A percentile compares a stretch with the other conserved stretches of the same genome.
phyloP scores from a whole-genome alignment of 2,888 invertebrate genomes.

The Cerceris ruficornis region DNA sequence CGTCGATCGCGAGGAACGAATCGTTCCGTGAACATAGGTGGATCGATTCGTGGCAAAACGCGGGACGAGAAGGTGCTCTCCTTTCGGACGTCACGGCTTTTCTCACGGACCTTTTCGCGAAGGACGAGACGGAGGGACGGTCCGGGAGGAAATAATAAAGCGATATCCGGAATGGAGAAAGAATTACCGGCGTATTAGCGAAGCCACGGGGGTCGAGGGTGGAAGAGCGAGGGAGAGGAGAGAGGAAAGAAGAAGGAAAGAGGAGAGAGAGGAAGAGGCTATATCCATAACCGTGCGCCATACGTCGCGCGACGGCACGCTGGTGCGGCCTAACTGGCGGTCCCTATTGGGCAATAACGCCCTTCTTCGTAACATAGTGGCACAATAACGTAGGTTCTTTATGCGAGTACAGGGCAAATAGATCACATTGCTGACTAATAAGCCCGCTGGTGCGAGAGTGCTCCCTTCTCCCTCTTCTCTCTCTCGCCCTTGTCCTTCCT shows the following conservation, averaged over 20 bases:
- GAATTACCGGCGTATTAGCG: conserved; percentile 72
- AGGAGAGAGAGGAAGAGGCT: conserved; percentile 42
- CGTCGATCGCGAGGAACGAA: too few species aligned
- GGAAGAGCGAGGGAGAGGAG: conserved; percentile 20
- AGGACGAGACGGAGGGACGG: not conserved
- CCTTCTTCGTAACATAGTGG: conserved; percentile 78
- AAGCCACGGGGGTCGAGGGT: conserved; percentile 47
- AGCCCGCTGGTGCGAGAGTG: conserved; percentile 76
- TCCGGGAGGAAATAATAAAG: conserved; percentile 71
- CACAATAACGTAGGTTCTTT: conserved; percentile 79
- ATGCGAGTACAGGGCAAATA: conserved; percentile 80
- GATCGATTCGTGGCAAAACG: too few species aligned
- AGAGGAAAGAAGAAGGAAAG: conserved; percentile 41
- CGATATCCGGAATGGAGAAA: conserved; percentile 73
- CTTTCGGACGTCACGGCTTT: not conserved
- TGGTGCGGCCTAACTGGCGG: conserved; percentile 71
- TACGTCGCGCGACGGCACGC: conserved; percentile 65
- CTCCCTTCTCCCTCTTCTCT: conserved; percentile 46
- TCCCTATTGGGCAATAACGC: conserved; percentile 80
- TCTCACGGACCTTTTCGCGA: not conserved
- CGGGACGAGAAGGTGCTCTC: too few species aligned
- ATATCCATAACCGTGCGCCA: conserved; percentile 68
- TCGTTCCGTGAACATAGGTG: too few species aligned
- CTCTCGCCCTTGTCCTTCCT: conserved; percentile 23
- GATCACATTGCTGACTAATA: conserved; percentile 81